Base-by-base conservation (phyloP, 2,797 vertebrate genomes). In the Chrysolophus pictus region DNA sequence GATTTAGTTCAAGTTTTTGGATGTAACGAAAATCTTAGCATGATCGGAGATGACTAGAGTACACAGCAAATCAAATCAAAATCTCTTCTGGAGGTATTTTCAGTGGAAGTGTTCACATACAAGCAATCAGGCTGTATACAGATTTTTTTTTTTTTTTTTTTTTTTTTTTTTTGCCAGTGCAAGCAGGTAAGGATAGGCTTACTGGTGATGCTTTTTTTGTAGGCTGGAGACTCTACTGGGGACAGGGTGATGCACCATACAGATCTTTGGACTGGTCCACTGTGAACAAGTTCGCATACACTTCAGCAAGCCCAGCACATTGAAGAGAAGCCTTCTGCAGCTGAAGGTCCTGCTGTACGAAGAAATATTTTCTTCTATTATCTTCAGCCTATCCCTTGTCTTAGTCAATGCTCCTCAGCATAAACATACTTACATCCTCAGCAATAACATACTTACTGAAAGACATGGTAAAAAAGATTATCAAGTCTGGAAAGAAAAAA, bases 401-500 rank as follows among this genome's bases (percentile, higher is more conserved):
- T 73, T 37, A 58, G 71, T 22, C 31, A 28, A 41, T 59, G 14
- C 6, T 69, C 14, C 26, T 81, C 56, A 59, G 39, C 8, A 18
- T 56, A 56, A n/a, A n/a, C n/a, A n/a, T n/a, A n/a, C n/a, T n/a
- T n/a, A n/a, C n/a, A n/a, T n/a, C n/a, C n/a, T n/a, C n/a, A n/a
- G n/a, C n/a, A n/a, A n/a, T n/a, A n/a, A n/a, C 8, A 18, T 56
- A 56, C 28, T 68, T 70, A 56, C 28, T 68, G 23, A 28, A 92
- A 80, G 44, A 83, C 28, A 24, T 17, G 7, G 42, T 85, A n/a
- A 80, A 95, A 92, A 90, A 76, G 59, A 53, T 53, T 67, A 76
- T 90, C 28, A 70, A 37, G 9, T 12, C 7, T n/a, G 12, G 69
- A 56, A 93, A 76, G 78, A 72, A 56, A 37, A 37, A 37, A 68